A percentile compares a stretch with the other conserved stretches of the same genome.
These are phyloP conservation scores for Hiodon tergisus DNA, from an alignment of 2,113 vertebrate genomes.

Conservation along the genomic window DNA sequence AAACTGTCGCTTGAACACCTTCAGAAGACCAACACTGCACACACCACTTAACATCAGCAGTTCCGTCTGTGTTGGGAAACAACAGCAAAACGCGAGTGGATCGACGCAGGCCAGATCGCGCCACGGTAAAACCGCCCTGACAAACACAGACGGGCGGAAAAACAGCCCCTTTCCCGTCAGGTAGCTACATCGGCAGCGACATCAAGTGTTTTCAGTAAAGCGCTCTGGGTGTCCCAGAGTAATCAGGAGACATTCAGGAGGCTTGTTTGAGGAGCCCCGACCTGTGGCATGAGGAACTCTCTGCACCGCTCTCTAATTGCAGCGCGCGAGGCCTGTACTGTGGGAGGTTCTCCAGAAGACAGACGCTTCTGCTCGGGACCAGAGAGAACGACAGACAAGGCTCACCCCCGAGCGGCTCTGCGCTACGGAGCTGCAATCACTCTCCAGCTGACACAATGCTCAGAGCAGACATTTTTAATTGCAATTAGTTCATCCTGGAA, in stretches of 20 bases:
- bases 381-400: conserved; percentile 39
- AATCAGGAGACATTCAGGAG: background rate
- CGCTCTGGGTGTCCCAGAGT: background rate
- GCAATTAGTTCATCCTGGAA: conserved; percentile 18
- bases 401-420: background rate
- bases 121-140: background rate
- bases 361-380: background rate
- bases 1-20: conserved; percentile 6
- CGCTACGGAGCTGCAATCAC: conserved; percentile 57
- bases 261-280: background rate
- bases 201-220: background rate
- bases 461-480: conserved; percentile 58
- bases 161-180: conserved; percentile 1
- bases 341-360: background rate
- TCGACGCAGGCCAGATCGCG: background rate
- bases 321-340: background rate
- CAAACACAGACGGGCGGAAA: background rate
- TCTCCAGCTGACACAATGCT: conserved; percentile 58
- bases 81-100: background rate
- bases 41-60: background rate
- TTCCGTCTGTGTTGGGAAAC: background rate
- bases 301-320: conserved; percentile 9
- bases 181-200: background rate
- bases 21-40: background rate
- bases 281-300: background rate